phyloP scores from a whole-genome alignment of 2,113 vertebrate genomes.

The Paradoxurus hermaphroditus region DNA sequence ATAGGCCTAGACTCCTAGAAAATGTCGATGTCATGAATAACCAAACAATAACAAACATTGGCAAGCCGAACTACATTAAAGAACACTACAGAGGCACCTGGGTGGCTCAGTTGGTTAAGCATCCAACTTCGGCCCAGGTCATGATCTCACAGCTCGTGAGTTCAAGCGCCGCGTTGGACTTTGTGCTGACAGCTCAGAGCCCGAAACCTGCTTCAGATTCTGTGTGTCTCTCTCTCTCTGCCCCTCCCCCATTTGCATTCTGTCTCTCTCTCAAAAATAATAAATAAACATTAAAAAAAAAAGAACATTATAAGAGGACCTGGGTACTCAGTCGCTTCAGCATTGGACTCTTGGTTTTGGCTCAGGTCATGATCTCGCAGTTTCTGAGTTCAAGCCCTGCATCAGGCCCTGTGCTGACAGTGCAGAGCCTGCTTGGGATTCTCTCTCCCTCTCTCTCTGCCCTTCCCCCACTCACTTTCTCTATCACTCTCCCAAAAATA shows the following conservation, averaged over 20 bases:
- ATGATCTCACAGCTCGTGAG: background rate
- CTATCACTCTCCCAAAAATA: background rate
- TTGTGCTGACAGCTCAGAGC: background rate
- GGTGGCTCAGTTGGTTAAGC: too few species aligned
- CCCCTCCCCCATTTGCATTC: background rate
- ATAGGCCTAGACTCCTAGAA: background rate
- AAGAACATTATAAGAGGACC: too few species aligned
- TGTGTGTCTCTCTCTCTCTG: background rate
- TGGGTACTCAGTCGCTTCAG: too few species aligned
- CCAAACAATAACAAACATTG: background rate
- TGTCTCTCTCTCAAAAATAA: background rate
- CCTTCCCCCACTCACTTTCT: background rate
- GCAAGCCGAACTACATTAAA: background rate
- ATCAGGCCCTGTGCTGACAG: too few species aligned
- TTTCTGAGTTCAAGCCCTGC: too few species aligned
- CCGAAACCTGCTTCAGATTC: too few species aligned
- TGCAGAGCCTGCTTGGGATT: background rate
- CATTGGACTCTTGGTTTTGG: too few species aligned
- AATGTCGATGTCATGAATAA: background rate
- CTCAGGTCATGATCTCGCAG: too few species aligned
- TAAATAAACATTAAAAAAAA: background rate
- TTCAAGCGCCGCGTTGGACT: accelerated
- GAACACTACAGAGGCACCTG: background rate
- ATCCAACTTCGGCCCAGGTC: background rate
- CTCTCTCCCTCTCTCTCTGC: background rate